These are phyloP conservation scores for Pluvianellus socialis DNA, from an alignment of 2,113 vertebrate genomes.

Conservation along the genomic window DNA sequence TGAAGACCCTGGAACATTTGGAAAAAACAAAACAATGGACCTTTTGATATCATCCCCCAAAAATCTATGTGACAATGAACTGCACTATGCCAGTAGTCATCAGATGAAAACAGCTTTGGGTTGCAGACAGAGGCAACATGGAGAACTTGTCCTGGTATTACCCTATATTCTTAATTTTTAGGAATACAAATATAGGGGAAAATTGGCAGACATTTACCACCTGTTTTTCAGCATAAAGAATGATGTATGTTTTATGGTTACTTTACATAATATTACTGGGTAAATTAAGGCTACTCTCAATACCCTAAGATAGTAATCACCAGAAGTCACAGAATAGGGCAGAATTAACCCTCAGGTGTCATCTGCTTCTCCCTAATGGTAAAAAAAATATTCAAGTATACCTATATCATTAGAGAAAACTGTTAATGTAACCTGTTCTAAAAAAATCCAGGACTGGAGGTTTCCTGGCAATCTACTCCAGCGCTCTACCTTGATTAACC, in stretches of 20 bases:
- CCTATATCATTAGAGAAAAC: rapidly evolving
- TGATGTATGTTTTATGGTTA: not conserved
- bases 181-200: not conserved
- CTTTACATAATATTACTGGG: not conserved
- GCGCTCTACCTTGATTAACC: not conserved
- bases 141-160: not conserved
- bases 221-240: not conserved
- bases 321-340: not conserved
- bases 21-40: not conserved
- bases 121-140: not conserved
- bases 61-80: not conserved
- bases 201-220: not conserved
- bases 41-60: not conserved
- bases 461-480: not conserved
- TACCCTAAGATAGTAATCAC: not conserved
- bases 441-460: not conserved
- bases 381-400: not conserved
- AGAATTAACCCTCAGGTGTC: not conserved
- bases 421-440: not conserved
- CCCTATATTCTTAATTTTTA: not conserved
- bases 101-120: not conserved
- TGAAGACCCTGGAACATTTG: not conserved
- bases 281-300: not conserved
- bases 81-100: not conserved
- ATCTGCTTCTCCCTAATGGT: not conserved